Conservation (phyloP, 2,113 vertebrate species). For the Podarcis raffonei region DNA sequence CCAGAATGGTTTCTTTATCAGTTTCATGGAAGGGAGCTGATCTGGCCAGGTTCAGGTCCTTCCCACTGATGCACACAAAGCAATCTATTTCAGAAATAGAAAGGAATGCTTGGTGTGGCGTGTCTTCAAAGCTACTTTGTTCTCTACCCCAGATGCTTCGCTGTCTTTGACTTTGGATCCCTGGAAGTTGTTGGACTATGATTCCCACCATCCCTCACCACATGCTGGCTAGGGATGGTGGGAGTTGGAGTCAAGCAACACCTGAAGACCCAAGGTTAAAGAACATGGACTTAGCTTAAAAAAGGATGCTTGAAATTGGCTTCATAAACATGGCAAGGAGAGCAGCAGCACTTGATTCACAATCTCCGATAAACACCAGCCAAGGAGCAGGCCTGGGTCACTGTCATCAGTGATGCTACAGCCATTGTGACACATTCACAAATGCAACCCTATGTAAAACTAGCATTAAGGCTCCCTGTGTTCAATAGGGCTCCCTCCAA, state of each 20-base stretch:
- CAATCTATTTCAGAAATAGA: no score
- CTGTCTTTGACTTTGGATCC: no score
- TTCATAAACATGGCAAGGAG: neutral
- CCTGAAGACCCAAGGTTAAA: no score
- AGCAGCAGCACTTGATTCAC: neutral
- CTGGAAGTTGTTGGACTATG: no score
- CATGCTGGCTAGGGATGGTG: no score
- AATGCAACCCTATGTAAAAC: neutral
- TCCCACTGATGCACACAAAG: no score
- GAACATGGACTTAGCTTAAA: no score
- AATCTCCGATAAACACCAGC: no score
- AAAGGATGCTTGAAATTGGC: neutral
- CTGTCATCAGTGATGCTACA: neutral
- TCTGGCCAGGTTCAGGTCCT: neutral
- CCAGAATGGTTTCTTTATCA: neutral
- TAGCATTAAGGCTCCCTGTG: neutral
- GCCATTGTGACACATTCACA: neutral
- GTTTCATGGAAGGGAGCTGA: neutral
- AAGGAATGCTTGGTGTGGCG: no score
- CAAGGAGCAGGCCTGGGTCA: neutral
- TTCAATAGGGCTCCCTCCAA: no score
- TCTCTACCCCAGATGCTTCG: neutral
- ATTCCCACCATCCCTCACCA: no score
- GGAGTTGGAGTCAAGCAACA: no score
- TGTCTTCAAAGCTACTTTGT: neutral